Evolutionary conservation across 2,797 vertebrate species (phyloP), one percentile per base, ranked within the genome.

Genomic region (Catharus ustulatus): DNA sequence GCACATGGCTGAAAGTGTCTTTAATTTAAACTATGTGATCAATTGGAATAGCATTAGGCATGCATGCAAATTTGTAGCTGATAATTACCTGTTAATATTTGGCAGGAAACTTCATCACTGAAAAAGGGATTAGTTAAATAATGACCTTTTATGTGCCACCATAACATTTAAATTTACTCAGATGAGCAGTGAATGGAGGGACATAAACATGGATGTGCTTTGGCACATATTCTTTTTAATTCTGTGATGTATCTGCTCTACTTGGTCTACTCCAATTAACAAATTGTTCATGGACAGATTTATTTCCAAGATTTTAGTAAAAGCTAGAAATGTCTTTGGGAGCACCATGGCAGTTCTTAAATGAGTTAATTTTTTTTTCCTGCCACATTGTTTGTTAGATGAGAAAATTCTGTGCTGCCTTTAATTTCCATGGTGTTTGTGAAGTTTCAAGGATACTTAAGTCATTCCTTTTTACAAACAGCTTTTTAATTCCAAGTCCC

Each of bases 101-200:
- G n/a, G 22, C 43, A 83, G 62, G 61, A 77, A 93, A 89, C 38
- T 40, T 87, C 27, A 84, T 87, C 27, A 42, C 38, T 68, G 57
- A 74, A 89, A 93, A 94, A 71, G 17, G 15, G n/a, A 49, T 77
- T 42, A 82, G 52, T 85, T 85, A 64, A 84, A 91, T 55, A 73
- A 76, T 76, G 5, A 34, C 45, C 11, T 88, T 91, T 89, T 69
- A 61, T 67, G 64, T 71, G 32, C 63, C 72, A 45, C 57, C 48
- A 32, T 77, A 89, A 57, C 15, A 54, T 69, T 79, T 82, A 67
- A 90, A 89, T 36, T 91, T 64, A 74, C 27, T 84, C 48, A 61
- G 34, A 61, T 58, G 71, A 66, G 12, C 66, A 82, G 29, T 66
- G 52, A 77, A 78, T 0, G 0, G 43, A 83, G 52, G 24, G 85